These are phyloP conservation scores for Diadema setosum DNA, from an alignment of 35 echinoderm and acorn worm species.

Conservation along the genomic window DNA sequence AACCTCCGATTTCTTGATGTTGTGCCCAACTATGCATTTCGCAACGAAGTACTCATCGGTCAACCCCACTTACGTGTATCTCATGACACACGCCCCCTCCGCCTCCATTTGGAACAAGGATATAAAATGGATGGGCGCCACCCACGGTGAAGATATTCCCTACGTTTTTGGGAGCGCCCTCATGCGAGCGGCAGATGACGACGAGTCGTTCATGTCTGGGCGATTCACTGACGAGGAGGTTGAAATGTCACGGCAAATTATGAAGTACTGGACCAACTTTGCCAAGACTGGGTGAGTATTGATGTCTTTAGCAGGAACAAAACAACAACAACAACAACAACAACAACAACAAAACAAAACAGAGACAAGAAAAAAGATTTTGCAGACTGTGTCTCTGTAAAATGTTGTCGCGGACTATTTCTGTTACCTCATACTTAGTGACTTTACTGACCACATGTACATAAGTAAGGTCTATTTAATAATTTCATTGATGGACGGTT, in stretches of 20 bases:
- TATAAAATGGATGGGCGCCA: background rate
- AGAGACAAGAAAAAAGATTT: no score
- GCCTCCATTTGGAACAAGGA: background rate
- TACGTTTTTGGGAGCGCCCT: background rate
- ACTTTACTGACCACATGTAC: no score
- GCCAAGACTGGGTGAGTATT: background rate
- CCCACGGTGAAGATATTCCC: background rate
- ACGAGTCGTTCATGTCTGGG: background rate
- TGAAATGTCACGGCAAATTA: background rate
- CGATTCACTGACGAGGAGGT: background rate
- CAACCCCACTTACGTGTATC: background rate
- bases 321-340: no score
- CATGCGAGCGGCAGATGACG: background rate
- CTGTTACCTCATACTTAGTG: no score
- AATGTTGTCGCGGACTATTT: no score
- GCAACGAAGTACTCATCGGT: background rate
- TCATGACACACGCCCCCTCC: conserved; percentile 16
- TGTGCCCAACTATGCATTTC: background rate
- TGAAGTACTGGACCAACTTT: conserved; percentile 7
- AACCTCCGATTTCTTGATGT: background rate
- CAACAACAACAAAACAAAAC: no score
- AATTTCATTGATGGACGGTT: no score
- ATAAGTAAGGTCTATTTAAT: no score
- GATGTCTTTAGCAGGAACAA: no score
- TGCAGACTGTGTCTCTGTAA: no score